A percentile compares a stretch with the other conserved stretches of the same genome.
Conservation (phyloP, 2,113 vertebrate genomes). For the Nesoenas mayeri region DNA sequence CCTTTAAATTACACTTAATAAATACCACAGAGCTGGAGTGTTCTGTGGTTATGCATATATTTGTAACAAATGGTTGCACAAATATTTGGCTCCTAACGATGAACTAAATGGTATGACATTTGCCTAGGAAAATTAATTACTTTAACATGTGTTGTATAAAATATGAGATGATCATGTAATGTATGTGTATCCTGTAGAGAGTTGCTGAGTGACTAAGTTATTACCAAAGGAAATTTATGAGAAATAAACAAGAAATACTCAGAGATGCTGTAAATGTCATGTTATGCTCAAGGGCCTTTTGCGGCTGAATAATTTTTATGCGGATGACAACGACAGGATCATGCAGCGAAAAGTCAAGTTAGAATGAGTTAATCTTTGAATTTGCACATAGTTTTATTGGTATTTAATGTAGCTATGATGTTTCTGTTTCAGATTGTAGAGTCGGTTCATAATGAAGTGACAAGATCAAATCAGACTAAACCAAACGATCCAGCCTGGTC, state of each 20-base stretch:
- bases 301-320: constrained; percentile 66
- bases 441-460: background rate
- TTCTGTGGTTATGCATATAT: constrained; percentile 74
- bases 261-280: constrained; percentile 74
- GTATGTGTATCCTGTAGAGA: constrained; percentile 61
- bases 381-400: constrained; percentile 25
- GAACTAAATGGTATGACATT: constrained; percentile 80
- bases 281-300: constrained; percentile 69
- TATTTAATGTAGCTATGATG: constrained; percentile 25
- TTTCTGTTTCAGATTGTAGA: constrained; percentile 3
- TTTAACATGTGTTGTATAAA: constrained; percentile 77
- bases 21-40: constrained; percentile 61
- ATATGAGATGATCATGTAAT: constrained; percentile 68
- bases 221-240: constrained; percentile 72
- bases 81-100: constrained; percentile 77
- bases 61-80: constrained; percentile 77
- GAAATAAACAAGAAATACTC: constrained; percentile 70
- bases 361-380: constrained; percentile 51
- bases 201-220: constrained; percentile 69
- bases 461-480: constrained; percentile 19
- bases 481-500: background rate
- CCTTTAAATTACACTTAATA: constrained; percentile 72
- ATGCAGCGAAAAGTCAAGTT: constrained; percentile 45
- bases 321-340: constrained; percentile 40
- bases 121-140: constrained; percentile 78